Percentiles rank a stretch among this genome's conserved stretches.
These are phyloP conservation scores for Loriculus beryllinus DNA, from an alignment of 2,797 vertebrate genomes.

Conservation along the genomic window DNA sequence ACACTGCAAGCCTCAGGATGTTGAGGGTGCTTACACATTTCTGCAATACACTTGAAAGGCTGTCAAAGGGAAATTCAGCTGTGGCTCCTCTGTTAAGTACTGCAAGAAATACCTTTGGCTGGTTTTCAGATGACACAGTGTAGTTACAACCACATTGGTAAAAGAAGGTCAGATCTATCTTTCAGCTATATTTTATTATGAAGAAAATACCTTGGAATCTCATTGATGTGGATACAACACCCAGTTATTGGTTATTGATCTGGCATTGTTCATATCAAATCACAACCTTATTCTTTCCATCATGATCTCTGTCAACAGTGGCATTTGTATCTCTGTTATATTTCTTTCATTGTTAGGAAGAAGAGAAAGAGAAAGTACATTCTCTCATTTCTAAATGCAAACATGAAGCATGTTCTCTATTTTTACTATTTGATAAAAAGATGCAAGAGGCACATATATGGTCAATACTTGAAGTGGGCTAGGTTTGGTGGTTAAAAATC, in stretches of 20 bases:
- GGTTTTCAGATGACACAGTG: background rate
- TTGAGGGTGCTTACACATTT: background rate
- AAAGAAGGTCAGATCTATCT: background rate
- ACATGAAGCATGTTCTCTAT: accelerated
- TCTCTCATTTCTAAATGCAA: background rate
- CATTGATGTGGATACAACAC: background rate
- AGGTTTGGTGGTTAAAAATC: background rate
- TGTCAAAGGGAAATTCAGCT: background rate
- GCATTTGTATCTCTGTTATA: background rate
- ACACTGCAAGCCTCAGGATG: background rate
- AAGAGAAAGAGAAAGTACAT: background rate
- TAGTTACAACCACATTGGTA: background rate
- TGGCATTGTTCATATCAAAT: background rate
- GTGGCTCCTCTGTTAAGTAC: background rate
- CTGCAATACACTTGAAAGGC: background rate
- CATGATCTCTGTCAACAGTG: background rate
- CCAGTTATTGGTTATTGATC: background rate
- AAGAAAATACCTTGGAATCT: background rate
- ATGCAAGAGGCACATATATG: background rate
- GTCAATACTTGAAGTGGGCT: background rate
- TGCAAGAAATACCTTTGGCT: background rate
- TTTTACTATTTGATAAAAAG: background rate
- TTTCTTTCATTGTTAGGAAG: background rate
- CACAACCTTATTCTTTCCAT: background rate
- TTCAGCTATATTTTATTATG: background rate